Conservation (phyloP, 2,888 invertebrate genomes). For the Diaphora mendica region DNA sequence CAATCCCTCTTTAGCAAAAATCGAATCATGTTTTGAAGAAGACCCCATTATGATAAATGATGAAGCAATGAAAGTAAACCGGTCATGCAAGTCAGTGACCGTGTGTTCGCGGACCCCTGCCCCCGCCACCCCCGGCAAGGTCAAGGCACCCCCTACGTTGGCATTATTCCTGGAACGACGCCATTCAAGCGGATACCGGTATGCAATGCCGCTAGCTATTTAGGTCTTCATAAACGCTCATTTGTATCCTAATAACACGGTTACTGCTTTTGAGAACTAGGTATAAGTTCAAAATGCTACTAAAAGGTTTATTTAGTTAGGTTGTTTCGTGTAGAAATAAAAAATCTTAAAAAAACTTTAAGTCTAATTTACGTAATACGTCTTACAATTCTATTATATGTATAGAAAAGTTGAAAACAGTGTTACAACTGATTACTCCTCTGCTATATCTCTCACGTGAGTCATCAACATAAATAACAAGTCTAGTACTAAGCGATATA, state of each 20-base stretch:
- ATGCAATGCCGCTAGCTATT: background rate
- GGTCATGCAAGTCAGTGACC: slow-evolving; percentile 77
- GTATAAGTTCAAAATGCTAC: no score
- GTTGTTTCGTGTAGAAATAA: no score
- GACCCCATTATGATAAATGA: slow-evolving; percentile 39
- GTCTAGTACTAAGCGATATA: no score
- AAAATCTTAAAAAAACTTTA: no score
- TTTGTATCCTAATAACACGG: slow-evolving; percentile 34
- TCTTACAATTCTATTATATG: no score
- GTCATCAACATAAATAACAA: no score
- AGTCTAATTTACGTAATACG: no score
- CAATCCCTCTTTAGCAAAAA: slow-evolving; percentile 12
- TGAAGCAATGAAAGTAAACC: slow-evolving; percentile 66
- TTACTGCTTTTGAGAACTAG: background rate
- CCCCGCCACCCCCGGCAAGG: slow-evolving; percentile 76
- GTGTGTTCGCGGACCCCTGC: slow-evolving; percentile 55
- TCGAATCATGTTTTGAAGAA: slow-evolving; percentile 16
- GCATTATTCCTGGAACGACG: slow-evolving; percentile 66
- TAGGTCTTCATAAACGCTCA: slow-evolving; percentile 21
- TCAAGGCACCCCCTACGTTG: slow-evolving; percentile 67
- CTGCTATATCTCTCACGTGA: no score
- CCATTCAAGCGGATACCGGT: slow-evolving; percentile 58
- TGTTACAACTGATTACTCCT: no score
- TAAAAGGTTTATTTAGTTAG: no score
- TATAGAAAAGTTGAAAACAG: no score